Evolutionary conservation across 2,113 vertebrate species (phyloP).

Genomic region (Platysternon megacephalum): DNA sequence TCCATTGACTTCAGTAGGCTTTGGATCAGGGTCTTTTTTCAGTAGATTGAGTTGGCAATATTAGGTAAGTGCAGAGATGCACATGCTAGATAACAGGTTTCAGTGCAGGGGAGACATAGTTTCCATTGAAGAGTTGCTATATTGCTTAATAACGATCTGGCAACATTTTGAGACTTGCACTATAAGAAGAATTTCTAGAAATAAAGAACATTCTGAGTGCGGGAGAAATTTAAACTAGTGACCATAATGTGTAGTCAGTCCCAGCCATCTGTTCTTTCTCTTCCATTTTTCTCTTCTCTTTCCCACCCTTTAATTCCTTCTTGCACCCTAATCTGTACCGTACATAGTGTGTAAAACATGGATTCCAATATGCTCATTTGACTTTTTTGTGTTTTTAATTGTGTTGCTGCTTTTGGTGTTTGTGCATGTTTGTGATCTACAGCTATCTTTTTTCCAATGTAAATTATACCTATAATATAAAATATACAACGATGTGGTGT

Average conservation of each 20-base stretch:
- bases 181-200: neutral
- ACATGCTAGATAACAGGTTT: neutral
- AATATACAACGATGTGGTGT: neutral
- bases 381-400: neutral
- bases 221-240: neutral
- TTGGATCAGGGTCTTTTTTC: neutral
- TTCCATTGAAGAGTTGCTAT: neutral
- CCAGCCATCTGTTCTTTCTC: neutral
- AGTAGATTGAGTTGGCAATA: neutral
- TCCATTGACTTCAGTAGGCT: neutral
- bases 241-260: neutral
- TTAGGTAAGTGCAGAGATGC: neutral
- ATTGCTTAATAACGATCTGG: neutral
- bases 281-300: neutral
- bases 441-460: neutral
- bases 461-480: neutral
- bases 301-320: neutral
- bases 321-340: neutral
- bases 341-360: neutral
- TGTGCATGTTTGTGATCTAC: neutral
- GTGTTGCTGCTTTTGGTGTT: neutral
- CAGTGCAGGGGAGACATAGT: neutral
- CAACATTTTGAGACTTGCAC: fast-evolving
- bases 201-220: neutral
- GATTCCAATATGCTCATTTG: neutral